Evolutionary conservation across 2,797 vertebrate species (phyloP).

Genomic region (Fistularia tabacaria): DNA sequence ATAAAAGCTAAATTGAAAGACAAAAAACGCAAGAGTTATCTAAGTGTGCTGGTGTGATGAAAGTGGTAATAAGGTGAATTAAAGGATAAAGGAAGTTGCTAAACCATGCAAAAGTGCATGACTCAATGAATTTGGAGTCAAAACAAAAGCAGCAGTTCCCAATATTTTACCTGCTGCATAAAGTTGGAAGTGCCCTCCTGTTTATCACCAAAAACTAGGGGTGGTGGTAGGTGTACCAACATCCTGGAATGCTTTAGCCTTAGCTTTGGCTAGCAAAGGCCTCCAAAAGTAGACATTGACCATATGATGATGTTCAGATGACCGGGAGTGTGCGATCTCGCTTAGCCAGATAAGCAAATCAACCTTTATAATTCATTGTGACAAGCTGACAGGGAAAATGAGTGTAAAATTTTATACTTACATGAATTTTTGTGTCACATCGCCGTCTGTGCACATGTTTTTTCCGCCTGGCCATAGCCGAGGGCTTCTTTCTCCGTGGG

Average conservation of each 20-base stretch:
- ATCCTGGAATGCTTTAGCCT: rapidly evolving
- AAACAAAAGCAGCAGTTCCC: not conserved
- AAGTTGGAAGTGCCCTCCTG: rapidly evolving
- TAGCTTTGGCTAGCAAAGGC: constrained; percentile 36
- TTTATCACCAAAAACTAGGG: not conserved
- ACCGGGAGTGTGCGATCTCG: constrained; percentile 83
- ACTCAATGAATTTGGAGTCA: not conserved
- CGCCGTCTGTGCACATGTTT: constrained; percentile 91
- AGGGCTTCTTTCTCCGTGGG: constrained; percentile 86
- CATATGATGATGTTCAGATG: constrained; percentile 88
- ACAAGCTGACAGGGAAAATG: constrained; percentile 99
- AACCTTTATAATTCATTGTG: constrained; percentile 99
- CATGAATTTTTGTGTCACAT: constrained; percentile 99
- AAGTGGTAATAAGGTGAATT: constrained; percentile 58
- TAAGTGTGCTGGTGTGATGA: constrained; percentile 50
- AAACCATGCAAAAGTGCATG: not conserved
- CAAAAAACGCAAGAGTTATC: constrained; percentile 58
- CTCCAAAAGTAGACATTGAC: constrained; percentile 78
- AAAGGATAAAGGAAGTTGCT: constrained; percentile 53
- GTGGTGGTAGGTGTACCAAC: rapidly evolving
- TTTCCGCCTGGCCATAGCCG: constrained; percentile 86
- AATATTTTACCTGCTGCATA: too few relatives aligned
- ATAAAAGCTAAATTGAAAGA: constrained; percentile 66
- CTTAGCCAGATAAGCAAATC: constrained; percentile 90
- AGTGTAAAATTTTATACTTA: constrained; percentile 95